Conservation (phyloP, 2,888 invertebrate genomes). For the Sminthurinus aureus region DNA sequence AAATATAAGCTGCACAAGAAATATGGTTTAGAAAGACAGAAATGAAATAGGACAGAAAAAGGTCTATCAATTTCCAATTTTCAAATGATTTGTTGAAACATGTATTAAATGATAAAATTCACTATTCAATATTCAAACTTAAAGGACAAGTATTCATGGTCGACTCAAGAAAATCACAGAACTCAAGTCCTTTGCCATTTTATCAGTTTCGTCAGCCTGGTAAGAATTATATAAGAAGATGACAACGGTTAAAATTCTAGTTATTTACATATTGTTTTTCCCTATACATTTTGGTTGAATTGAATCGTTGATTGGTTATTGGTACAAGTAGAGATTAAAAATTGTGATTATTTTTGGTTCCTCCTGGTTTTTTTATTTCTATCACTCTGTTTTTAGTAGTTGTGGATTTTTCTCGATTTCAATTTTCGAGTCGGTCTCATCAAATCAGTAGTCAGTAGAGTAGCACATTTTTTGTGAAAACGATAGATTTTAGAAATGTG, state of each 20-base stretch:
- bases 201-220: conserved; percentile 58
- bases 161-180: conserved; percentile 59
- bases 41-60: background rate
- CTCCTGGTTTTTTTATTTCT: conserved; percentile 2
- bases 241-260: background rate
- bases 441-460: no score
- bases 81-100: no score
- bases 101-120: no score
- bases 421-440: no score
- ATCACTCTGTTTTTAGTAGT: background rate
- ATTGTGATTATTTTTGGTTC: background rate
- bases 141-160: conserved; percentile 60
- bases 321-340: background rate
- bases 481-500: no score
- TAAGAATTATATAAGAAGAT: conserved; percentile 38
- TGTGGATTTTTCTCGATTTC: no score
- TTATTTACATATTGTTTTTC: background rate
- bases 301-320: conserved; percentile 7
- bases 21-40: background rate
- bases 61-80: no score
- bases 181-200: conserved; percentile 55
- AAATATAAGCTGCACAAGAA: background rate
- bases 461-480: no score
- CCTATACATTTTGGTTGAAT: conserved; percentile 1
- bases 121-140: background rate